phyloP scores from a whole-genome alignment of 2,113 vertebrate species.

The Phalacrocorax pelagicus region DNA sequence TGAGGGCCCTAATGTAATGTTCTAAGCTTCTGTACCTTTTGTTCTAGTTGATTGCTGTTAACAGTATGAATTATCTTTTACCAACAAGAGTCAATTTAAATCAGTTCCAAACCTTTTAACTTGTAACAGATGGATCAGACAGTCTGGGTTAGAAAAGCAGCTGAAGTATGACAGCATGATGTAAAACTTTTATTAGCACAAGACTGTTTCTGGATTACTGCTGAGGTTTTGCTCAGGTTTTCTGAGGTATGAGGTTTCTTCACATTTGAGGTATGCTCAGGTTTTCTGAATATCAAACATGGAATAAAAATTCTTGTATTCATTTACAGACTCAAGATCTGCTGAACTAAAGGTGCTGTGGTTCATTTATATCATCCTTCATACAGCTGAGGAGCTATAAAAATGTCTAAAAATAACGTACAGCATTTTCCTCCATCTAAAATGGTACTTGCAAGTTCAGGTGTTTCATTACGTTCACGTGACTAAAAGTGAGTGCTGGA shows the following conservation, averaged over 20 bases:
- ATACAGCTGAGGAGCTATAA: not conserved
- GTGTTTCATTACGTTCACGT: not conserved
- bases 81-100: slow-evolving; percentile 5
- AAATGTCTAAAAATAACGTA: not conserved
- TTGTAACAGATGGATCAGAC: slow-evolving; percentile 33
- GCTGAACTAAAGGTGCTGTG: not conserved
- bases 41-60: not conserved
- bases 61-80: slow-evolving; percentile 18
- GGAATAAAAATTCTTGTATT: not conserved
- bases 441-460: not conserved
- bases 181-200: not conserved
- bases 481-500: not conserved
- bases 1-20: not conserved
- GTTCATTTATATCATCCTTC: not conserved
- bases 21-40: not conserved
- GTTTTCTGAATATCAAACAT: not conserved
- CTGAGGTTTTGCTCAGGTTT: not conserved
- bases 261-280: not conserved
- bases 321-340: not conserved
- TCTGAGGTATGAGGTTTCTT: not conserved
- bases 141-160: slow-evolving; percentile 3
- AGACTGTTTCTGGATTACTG: not conserved
- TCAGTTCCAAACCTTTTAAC: slow-evolving; percentile 23
- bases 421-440: not conserved
- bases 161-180: not conserved